phyloP scores from a whole-genome alignment of 2,113 vertebrate genomes.

The Megaleporinus macrocephalus region DNA sequence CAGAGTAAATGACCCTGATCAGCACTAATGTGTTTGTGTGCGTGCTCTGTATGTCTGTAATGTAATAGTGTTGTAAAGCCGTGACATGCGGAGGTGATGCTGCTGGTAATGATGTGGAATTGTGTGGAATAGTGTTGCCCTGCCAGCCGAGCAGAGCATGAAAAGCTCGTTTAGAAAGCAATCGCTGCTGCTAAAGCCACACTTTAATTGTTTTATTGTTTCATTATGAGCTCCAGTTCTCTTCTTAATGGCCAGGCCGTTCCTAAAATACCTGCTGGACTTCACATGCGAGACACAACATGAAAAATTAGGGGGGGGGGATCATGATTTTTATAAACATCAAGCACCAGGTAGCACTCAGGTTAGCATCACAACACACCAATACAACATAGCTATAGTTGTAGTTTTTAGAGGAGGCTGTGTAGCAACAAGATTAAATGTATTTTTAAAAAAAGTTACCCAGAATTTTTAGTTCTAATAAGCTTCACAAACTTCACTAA shows the following conservation, averaged over 20 bases:
- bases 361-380: not conserved
- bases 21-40: slow-evolving; percentile 33
- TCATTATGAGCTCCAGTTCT: slow-evolving; percentile 40
- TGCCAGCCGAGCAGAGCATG: slow-evolving; percentile 44
- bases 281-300: not conserved
- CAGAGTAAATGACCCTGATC: slow-evolving; percentile 46
- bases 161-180: slow-evolving; percentile 60
- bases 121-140: slow-evolving; percentile 31
- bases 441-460: too few relatives aligned
- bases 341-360: too few relatives aligned
- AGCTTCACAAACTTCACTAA: too few relatives aligned
- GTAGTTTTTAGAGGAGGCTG: too few relatives aligned
- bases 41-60: slow-evolving; percentile 23
- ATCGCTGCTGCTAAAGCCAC: slow-evolving; percentile 41
- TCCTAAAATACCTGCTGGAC: slow-evolving; percentile 32
- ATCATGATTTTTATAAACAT: too few relatives aligned
- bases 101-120: slow-evolving; percentile 44
- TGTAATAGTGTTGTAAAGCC: slow-evolving; percentile 51
- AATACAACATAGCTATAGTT: too few relatives aligned
- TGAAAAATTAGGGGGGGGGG: not conserved
- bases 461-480: too few relatives aligned
- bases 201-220: slow-evolving; percentile 61
- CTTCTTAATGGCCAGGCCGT: slow-evolving; percentile 40
- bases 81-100: slow-evolving; percentile 33
- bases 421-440: too few relatives aligned